Evolutionary conservation across 2,797 vertebrate genomes (phyloP).

Genomic region (Todus mexicanus): DNA sequence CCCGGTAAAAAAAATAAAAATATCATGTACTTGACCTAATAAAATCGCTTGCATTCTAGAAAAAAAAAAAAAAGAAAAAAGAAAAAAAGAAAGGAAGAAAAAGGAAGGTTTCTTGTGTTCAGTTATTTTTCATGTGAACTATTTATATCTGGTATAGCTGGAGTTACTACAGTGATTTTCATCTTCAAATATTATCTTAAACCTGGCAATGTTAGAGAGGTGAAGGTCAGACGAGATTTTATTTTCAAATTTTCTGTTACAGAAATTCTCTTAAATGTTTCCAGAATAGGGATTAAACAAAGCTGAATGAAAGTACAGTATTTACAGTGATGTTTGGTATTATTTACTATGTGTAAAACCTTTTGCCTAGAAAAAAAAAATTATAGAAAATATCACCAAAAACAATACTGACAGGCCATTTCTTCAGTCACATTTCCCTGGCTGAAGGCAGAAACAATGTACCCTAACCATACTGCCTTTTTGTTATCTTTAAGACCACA

Average conservation of each 20-base stretch:
- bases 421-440: not conserved
- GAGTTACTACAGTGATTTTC: conserved; percentile 2
- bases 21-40: not conserved
- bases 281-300: not conserved
- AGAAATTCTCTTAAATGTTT: not conserved
- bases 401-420: not conserved
- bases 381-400: not conserved
- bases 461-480: not conserved
- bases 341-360: not conserved
- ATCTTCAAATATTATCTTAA: conserved; percentile 11
- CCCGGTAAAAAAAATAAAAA: not conserved
- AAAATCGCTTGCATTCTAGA: not conserved
- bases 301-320: not conserved
- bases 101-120: not conserved
- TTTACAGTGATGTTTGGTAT: not conserved
- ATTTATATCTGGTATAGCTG: not conserved
- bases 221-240: not conserved
- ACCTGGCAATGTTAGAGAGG: not conserved
- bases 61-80: not conserved
- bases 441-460: not conserved
- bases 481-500: not conserved
- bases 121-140: conserved; percentile 21
- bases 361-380: not conserved
- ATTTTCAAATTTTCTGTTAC: not conserved
- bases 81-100: not conserved